These are phyloP conservation scores for Trididemnum clinides DNA, from an alignment of 23 tunicate genomes.

Conservation along the genomic window DNA sequence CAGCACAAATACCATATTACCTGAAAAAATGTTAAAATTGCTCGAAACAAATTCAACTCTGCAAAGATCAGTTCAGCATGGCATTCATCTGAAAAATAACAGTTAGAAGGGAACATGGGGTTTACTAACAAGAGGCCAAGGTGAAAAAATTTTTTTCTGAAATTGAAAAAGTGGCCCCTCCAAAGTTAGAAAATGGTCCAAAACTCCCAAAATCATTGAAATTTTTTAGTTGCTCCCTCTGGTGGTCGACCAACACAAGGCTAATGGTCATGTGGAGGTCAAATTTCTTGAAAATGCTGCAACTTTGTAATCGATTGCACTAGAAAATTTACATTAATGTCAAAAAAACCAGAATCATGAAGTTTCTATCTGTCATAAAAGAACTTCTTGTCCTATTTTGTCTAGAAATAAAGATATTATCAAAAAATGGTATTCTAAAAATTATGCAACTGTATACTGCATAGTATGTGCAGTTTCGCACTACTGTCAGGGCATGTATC, in stretches of 20 bases:
- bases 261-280: neutral
- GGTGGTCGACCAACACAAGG: neutral
- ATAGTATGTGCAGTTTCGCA: too few species aligned
- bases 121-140: neutral
- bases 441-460: too few species aligned
- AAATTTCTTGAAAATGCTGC: neutral
- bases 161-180: neutral
- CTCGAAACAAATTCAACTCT: conserved; percentile 66
- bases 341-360: neutral
- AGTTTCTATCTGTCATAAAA: neutral
- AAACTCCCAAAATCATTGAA: neutral
- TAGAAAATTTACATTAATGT: neutral
- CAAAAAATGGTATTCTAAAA: neutral
- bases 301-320: neutral
- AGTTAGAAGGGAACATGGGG: neutral
- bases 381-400: neutral
- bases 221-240: neutral
- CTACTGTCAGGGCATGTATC: too few species aligned
- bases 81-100: conserved; percentile 54
- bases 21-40: conserved; percentile 81
- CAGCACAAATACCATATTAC: conserved; percentile 24
- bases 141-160: neutral
- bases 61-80: conserved; percentile 89
- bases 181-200: neutral
- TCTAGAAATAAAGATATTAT: neutral